Conservation (phyloP, 2,888 invertebrate genomes). For the Mellilla xanthometata region DNA sequence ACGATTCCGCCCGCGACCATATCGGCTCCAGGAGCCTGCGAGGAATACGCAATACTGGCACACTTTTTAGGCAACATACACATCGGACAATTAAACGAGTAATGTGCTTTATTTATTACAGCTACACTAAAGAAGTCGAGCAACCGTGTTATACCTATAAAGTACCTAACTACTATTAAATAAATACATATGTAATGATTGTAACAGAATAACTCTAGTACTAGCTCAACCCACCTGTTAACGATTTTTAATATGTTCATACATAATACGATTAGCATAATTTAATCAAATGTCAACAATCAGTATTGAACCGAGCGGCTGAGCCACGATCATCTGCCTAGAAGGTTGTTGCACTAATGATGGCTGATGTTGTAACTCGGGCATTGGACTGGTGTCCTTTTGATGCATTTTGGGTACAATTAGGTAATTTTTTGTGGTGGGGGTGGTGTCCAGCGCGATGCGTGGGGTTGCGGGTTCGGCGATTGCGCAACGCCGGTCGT, state of each 20-base stretch:
- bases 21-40: conserved; percentile 53
- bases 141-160: background rate
- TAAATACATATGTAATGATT: no score
- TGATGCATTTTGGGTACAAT: conserved; percentile 75
- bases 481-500: conserved; percentile 80
- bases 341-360: conserved; percentile 74
- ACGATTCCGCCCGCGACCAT: conserved; percentile 46
- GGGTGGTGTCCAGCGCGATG: conserved; percentile 52
- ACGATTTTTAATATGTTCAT: conserved; percentile 21
- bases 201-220: conserved; percentile 1
- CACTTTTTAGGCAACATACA: conserved; percentile 35
- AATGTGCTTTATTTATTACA: conserved; percentile 11
- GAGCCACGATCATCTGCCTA: conserved; percentile 52
- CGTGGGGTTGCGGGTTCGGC: conserved; percentile 76
- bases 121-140: conserved; percentile 3
- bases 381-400: conserved; percentile 73
- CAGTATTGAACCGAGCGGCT: conserved; percentile 42
- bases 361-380: conserved; percentile 66
- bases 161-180: background rate
- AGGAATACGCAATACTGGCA: conserved; percentile 52
- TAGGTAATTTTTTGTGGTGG: conserved; percentile 70
- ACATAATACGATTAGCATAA: conserved; percentile 47
- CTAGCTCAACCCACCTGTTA: conserved; percentile 20
- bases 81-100: conserved; percentile 19
- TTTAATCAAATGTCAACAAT: conserved; percentile 53